Base-by-base conservation (phyloP, 1,140 invertebrate species). In the Euwallacea similis region DNA sequence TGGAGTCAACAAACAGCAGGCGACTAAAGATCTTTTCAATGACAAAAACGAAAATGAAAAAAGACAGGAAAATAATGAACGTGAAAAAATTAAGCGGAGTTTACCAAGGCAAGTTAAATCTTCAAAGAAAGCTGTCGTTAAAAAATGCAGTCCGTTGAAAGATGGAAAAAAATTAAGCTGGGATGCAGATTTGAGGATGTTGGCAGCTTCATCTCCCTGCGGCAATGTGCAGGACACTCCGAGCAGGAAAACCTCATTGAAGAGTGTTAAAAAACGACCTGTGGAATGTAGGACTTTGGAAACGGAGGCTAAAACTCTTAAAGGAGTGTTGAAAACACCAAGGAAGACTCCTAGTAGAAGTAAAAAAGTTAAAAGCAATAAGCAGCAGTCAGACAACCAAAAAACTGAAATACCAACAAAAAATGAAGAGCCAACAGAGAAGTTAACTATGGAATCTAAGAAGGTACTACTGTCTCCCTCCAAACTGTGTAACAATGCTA, bases 391-490 rank as follows among this genome's bases (percentile, higher is more conserved):
- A 11, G 33, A 63, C 21, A 58, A 56, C 7, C 9, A 33, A 47
- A 68, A 66, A 66, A 41, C 50, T 54, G 64, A 66, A 8, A 42
- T 2, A n/a, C 2, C 16, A 2, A 41, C 8, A 4, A 41, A 61
- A 56, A 10, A 55, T 4, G 6, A 16, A 42, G 50, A n/a, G 6
- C 2, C 13, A 16, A 8, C 15, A 10, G 41, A 65, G n/a, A 6
- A 62, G 6, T 33, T 33, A 33, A 33, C 21, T 33, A 4, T 4
- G 4, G 21, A 33, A 33, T 33, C 21, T 33, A 33, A 70, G 16
- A 76, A 63, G 50, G 56, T 66, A 54, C 73, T 77, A 56, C 53
- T 76, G 41, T 76, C 75, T 0, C 75, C 77, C 10, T 75, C 76
- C 3, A 77, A 76, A 59, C 55, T 77, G 46, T 66, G 43, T 13